Percentiles rank a stretch among this genome's conserved stretches.
These are phyloP conservation scores for Palythoa grandis DNA, from an alignment of 92 coral and sea anemone species.

Conservation along the genomic window DNA sequence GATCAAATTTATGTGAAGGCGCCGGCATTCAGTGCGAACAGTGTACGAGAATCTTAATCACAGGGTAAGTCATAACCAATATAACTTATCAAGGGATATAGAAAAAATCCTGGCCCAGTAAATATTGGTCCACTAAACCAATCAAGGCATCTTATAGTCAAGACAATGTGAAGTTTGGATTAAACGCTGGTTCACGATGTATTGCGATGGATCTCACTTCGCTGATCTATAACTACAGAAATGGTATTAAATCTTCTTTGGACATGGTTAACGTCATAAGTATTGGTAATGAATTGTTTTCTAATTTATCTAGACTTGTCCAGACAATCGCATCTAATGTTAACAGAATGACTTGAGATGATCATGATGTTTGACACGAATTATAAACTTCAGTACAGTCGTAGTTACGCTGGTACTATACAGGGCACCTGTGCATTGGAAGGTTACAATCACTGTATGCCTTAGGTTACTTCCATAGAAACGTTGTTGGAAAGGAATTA, in stretches of 20 bases:
- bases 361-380: slow-evolving; percentile 1
- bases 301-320: slow-evolving; percentile 22
- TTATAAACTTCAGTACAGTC: slow-evolving; percentile 2
- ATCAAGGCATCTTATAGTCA: no score
- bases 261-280: slow-evolving; percentile 10
- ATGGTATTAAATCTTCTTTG: neutral
- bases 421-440: neutral
- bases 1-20: no score
- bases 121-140: slow-evolving; percentile 4
- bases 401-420: neutral
- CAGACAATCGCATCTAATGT: slow-evolving; percentile 17
- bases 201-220: neutral
- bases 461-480: no score
- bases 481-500: neutral
- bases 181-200: slow-evolving; percentile 16
- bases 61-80: no score
- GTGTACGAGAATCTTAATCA: neutral
- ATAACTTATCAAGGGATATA: slow-evolving; percentile 22
- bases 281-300: slow-evolving; percentile 22
- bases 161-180: slow-evolving; percentile 27
- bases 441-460: no score
- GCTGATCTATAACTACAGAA: slow-evolving; percentile 4
- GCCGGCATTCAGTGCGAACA: neutral
- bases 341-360: slow-evolving; percentile 24
- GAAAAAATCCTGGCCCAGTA: slow-evolving; percentile 47